A percentile compares a stretch with the other conserved stretches of the same genome.
These are phyloP conservation scores for Gymnothorax reevesii DNA, from an alignment of 2,797 vertebrate genomes.

Conservation along the genomic window DNA sequence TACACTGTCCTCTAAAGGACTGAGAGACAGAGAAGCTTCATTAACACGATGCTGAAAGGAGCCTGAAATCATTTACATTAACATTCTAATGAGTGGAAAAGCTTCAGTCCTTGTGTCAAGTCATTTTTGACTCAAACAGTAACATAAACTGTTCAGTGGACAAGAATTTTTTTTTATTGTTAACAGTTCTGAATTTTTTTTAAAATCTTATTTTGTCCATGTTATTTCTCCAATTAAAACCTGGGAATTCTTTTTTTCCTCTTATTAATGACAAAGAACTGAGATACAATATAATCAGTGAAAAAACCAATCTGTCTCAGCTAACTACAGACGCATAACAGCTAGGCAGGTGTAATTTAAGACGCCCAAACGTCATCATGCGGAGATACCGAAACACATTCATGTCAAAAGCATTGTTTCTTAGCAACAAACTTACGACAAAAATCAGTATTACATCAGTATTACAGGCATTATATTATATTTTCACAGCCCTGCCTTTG, in stretches of 20 bases:
- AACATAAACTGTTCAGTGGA: neutral
- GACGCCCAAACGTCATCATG: neutral
- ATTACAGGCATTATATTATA: neutral
- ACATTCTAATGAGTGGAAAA: no score
- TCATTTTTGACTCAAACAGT: neutral
- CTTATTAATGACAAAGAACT: neutral
- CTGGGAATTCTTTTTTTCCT: no score
- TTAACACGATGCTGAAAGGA: no score
- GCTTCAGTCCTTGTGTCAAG: neutral
- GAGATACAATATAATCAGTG: neutral
- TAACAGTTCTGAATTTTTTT: no score
- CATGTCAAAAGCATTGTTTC: constrained; percentile 22
- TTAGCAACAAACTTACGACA: neutral
- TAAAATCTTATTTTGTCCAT: no score
- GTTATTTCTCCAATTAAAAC: no score
- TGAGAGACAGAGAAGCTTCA: no score
- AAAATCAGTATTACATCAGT: neutral
- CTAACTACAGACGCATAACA: neutral
- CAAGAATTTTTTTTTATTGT: neutral
- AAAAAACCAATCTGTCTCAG: neutral
- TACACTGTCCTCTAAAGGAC: no score
- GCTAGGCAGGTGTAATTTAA: neutral
- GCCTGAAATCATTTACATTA: no score
- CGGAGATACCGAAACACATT: neutral
- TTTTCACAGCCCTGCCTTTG: neutral